Base-by-base conservation (phyloP, 2,888 invertebrate species). In the Nephrocerus scutellatus region DNA sequence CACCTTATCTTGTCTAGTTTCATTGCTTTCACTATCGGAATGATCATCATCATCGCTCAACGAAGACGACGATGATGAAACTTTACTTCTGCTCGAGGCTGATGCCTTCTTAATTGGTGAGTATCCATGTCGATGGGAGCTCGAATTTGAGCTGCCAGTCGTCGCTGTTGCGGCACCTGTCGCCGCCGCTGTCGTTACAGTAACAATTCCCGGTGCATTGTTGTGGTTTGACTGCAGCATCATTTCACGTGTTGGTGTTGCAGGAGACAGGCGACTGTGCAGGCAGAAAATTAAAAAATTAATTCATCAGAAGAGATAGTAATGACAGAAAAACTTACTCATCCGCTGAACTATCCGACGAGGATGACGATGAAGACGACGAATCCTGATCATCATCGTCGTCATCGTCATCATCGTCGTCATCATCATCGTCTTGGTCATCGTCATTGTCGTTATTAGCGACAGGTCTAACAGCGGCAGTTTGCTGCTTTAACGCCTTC, bases 21-120 rank as follows among this genome's bases (percentile, higher is more conserved):
- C 51, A 39, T 56, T 54, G 47, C 53, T 55, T 45, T 54, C 57
- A 48, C 56, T 58, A 44, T 49, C 60, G 46, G 48, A 54, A 46
- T 49, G 52, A 44, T 49, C 52, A 30, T 36, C 40, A 2, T n/a
- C n/a, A 32, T 44, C 39, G 30, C 43, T 34, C 33, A 39, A 39
- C 28, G 50, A 50, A 21, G 50, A 50, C 24, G 49, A 50, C 21
- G 50, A 50, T 23, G 47, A 43, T 19, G 52, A 46, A 30, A 46
- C 37, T 36, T 52, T 56, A 39, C 56, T 59, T 39, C 54, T 57
- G 44, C 48, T 54, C 5, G 49, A 46, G 9, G 50, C 46, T 10
- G 51, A 50, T 34, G 46, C 37, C 28, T 44, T 44, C 35, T 55
- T 55, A 13, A 47, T 49, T 23, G 56, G 56, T 28, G 56, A 55